These are phyloP conservation scores for Phenganax subtilis DNA, from an alignment of 92 coral and sea anemone genomes.

Conservation along the genomic window DNA sequence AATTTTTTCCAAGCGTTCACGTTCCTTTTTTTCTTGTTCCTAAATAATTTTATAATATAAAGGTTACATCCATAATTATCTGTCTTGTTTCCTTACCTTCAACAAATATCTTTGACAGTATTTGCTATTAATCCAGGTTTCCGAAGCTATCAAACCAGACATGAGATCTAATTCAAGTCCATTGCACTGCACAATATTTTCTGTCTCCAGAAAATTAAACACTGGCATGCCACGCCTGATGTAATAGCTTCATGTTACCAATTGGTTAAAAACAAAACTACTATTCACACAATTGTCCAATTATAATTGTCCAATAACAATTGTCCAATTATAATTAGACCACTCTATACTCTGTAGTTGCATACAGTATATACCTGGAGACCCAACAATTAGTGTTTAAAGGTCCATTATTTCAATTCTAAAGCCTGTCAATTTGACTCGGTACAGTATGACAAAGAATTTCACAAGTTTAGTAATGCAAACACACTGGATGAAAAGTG, in stretches of 20 bases:
- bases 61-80: not conserved
- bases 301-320: too few relatives aligned
- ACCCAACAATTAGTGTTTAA: not conserved
- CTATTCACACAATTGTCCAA: too few relatives aligned
- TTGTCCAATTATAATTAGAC: too few relatives aligned
- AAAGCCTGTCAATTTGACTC: not conserved
- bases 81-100: slow-evolving; percentile 4
- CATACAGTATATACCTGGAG: not conserved
- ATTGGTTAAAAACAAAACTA: too few relatives aligned
- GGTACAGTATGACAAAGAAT: not conserved
- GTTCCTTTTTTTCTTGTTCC: slow-evolving; percentile 86
- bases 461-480: not conserved
- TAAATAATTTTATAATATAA: slow-evolving; percentile 40
- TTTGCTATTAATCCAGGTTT: not conserved
- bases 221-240: too few relatives aligned
- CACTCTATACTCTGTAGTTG: not conserved
- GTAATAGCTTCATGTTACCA: too few relatives aligned
- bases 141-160: not conserved
- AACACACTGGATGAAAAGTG: too few relatives aligned
- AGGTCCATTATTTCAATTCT: not conserved
- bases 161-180: too few relatives aligned
- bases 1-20: slow-evolving; percentile 68
- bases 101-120: not conserved
- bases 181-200: too few relatives aligned
- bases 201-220: too few relatives aligned